Conservation (phyloP, 2,113 vertebrate species). For the Cyrtonyx montezumae region DNA sequence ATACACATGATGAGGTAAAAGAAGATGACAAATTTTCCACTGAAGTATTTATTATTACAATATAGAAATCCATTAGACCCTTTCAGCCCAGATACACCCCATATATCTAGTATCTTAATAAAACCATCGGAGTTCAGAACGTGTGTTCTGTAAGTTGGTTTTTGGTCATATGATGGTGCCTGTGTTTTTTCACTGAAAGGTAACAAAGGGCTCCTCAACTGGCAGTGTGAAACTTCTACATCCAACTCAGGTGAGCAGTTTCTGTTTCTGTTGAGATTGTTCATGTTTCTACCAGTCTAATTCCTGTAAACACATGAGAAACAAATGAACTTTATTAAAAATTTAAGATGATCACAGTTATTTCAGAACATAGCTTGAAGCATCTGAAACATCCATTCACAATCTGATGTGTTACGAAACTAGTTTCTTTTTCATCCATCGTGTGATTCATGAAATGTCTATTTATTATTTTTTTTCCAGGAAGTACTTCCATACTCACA, state of each 20-base stretch:
- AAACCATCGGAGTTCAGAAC: not conserved
- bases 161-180: not conserved
- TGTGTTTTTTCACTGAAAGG: not conserved
- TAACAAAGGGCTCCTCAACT: not conserved
- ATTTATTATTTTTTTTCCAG: not conserved
- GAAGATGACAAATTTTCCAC: not conserved
- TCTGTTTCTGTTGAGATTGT: not conserved
- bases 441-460: not conserved
- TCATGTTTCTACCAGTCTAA: not conserved
- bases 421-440: not conserved
- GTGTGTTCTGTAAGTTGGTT: not conserved
- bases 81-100: not conserved
- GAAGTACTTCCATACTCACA: not conserved
- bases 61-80: not conserved
- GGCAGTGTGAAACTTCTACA: not conserved
- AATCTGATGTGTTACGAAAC: not conserved
- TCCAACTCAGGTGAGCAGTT: not conserved
- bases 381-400: not conserved
- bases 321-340: not conserved
- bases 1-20: not conserved
- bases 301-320: not conserved
- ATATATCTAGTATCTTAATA: not conserved
- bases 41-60: not conserved
- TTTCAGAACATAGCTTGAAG: not conserved
- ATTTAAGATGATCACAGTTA: not conserved